Evolutionary conservation across 2,888 invertebrate genomes (phyloP).

Genomic region (Cartodere bifasciata): DNA sequence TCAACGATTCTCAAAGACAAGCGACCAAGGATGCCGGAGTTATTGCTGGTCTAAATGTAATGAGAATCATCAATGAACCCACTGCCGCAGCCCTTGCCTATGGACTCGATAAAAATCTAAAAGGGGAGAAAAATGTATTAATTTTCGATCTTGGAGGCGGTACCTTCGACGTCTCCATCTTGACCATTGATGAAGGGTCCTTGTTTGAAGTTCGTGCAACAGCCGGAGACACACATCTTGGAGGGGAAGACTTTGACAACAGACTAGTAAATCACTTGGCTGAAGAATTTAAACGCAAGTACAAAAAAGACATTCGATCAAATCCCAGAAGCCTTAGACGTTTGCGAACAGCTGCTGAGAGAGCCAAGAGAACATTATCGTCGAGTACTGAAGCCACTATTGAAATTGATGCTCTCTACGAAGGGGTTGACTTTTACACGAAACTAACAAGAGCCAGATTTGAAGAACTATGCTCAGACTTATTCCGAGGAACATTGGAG

Average conservation of each 20-base stretch:
- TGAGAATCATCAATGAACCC: constrained; percentile 74
- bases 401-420: constrained; percentile 65
- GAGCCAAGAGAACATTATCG: constrained; percentile 49
- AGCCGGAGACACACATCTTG: constrained; percentile 70
- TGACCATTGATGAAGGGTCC: constrained; percentile 68
- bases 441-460: constrained; percentile 61
- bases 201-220: constrained; percentile 69
- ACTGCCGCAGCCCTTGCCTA: constrained; percentile 65
- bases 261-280: constrained; percentile 41
- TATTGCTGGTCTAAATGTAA: constrained; percentile 49
- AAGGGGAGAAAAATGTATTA: constrained; percentile 51
- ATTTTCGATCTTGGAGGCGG: constrained; percentile 52
- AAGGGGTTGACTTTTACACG: constrained; percentile 61
- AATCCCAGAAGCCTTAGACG: constrained; percentile 35
- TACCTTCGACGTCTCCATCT: constrained; percentile 73
- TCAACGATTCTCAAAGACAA: constrained; percentile 60
- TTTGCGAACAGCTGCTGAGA: constrained; percentile 38
- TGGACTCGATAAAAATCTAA: constrained; percentile 54
- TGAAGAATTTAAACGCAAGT: constrained; percentile 41
- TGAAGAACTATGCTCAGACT: constrained; percentile 59
- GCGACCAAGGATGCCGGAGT: constrained; percentile 74
- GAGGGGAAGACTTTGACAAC: constrained; percentile 54
- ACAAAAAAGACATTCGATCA: constrained; percentile 34
- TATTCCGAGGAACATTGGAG: constrained; percentile 30
- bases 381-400: constrained; percentile 64